Evolutionary conservation across 2,888 invertebrate genomes (phyloP), one percentile per base, ranked within the genome.

Genomic region (Noctuana brunneofusca): DNA sequence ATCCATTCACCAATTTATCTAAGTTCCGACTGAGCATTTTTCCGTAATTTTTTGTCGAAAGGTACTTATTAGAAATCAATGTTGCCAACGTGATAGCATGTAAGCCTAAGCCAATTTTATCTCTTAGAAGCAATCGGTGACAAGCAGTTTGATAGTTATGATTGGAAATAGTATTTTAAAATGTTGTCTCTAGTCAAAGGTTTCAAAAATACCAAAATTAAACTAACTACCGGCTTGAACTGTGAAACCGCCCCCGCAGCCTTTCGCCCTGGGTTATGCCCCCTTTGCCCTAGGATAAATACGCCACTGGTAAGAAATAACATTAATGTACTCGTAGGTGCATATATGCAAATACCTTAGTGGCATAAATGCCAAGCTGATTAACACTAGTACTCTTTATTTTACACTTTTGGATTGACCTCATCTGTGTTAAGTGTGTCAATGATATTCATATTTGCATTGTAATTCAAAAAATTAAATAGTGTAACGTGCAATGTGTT

Each of bases 371-470:
- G 41, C 24, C 27, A 55, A 55, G 30, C n/a, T 56, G 16, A 56
- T 56, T 56, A 43, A 18, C 56, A 56, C 30, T 3, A 20, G 18
- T 30, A 32, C 18, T 46, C 30, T 30, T 56, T 57, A 46, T 48
- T 57, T 57, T 48, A 57, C 56, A 56, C 56, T 32, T 48, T 57
- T 57, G n/a, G 22, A 48, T 48, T 57, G 56, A 57, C 56, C 56
- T 57, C 43, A 57, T 48, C 30, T 48, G 43, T 9, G 5, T 43
- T 57, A 57, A 57, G 56, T 57, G n/a, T 57, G 56, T 48, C 46
- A 57, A 57, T 57, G 56, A 57, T 57, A 57, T 57, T 46, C 56
- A 46, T 16, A 56, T 56, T 56, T 46, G 46, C 43, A 12, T 43
- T 16, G 27, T 43, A 55, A 22, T 22, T 49, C 1, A 27, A 48